Evolutionary conservation across 2,888 invertebrate genomes (phyloP).

Genomic region (Apodemia mormo): DNA sequence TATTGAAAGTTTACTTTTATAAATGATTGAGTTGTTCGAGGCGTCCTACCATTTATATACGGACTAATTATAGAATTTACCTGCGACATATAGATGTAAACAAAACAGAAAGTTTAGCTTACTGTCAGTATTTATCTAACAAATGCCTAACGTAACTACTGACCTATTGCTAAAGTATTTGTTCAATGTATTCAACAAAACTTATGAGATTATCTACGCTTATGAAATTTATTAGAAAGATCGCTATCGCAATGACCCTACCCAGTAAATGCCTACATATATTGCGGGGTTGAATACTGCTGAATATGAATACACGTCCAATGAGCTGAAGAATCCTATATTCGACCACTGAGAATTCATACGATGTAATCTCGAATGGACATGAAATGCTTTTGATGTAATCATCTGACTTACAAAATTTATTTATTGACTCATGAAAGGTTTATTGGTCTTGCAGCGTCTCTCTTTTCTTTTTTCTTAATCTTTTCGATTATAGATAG

Average conservation of each 20-base stretch:
- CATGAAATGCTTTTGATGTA: slow-evolving; percentile 11
- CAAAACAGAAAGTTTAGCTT: background rate
- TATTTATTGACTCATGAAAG: background rate
- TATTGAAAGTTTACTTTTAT: too few relatives aligned
- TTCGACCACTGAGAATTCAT: slow-evolving; percentile 25
- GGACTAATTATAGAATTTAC: too few relatives aligned
- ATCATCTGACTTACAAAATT: background rate
- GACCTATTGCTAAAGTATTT: background rate
- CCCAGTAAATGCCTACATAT: slow-evolving; percentile 30
- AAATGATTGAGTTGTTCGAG: too few relatives aligned
- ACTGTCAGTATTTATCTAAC: background rate
- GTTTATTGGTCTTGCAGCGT: background rate
- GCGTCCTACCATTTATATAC: too few relatives aligned
- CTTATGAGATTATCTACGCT: background rate
- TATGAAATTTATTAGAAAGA: background rate
- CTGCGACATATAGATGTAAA: too few relatives aligned
- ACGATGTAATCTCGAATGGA: slow-evolving; percentile 25
- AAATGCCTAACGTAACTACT: background rate
- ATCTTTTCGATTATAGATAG: background rate
- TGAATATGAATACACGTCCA: slow-evolving; percentile 39
- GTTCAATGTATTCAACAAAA: background rate
- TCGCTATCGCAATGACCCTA: slow-evolving; percentile 25
- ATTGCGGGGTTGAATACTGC: slow-evolving; percentile 31
- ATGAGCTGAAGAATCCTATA: slow-evolving; percentile 38
- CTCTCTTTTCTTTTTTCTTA: too few relatives aligned